Percentiles rank a stretch among this genome's conserved stretches.
These are phyloP conservation scores for Oxytorus armatus DNA, from an alignment of 2,888 invertebrate species.

Conservation along the genomic window DNA sequence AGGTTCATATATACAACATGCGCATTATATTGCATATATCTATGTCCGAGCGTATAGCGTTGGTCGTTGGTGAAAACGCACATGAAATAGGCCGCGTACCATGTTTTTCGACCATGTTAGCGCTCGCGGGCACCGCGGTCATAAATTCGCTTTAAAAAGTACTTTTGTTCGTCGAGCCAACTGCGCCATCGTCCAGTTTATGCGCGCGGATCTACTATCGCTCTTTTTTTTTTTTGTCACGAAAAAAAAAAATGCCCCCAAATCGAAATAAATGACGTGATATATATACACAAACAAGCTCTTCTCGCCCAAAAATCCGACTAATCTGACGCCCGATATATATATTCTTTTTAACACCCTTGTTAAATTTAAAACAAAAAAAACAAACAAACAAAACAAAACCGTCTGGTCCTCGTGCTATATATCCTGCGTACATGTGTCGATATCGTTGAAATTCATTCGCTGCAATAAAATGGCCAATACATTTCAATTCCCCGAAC, in stretches of 20 bases:
- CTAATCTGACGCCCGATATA: constrained; percentile 31
- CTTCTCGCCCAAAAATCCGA: constrained; percentile 31
- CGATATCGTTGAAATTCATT: not conserved
- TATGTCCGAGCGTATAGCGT: not conserved
- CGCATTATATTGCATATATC: not conserved
- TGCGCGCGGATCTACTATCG: constrained; percentile 20
- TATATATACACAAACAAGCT: constrained; percentile 10
- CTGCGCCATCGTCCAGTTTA: constrained; percentile 60
- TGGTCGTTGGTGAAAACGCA: constrained; percentile 33
- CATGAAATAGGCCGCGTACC: constrained; percentile 67
- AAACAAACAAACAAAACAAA: too few species aligned
- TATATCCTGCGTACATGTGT: not conserved
- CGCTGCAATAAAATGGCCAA: not conserved
- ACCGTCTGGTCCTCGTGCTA: not conserved
- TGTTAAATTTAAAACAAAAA: too few species aligned
- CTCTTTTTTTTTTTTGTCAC: too few species aligned
- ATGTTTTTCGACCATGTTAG: constrained; percentile 71
- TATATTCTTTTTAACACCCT: constrained; percentile 5
- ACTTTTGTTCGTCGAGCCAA: constrained; percentile 73
- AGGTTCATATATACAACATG: not conserved
- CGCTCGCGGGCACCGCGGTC: constrained; percentile 68
- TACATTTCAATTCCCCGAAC: not conserved
- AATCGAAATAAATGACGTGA: constrained; percentile 51
- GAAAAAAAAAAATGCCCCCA: not conserved
- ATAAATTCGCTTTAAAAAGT: constrained; percentile 80